phyloP scores from a whole-genome alignment of 2,113 vertebrate genomes.

The Cyprinodon brontotheroides region DNA sequence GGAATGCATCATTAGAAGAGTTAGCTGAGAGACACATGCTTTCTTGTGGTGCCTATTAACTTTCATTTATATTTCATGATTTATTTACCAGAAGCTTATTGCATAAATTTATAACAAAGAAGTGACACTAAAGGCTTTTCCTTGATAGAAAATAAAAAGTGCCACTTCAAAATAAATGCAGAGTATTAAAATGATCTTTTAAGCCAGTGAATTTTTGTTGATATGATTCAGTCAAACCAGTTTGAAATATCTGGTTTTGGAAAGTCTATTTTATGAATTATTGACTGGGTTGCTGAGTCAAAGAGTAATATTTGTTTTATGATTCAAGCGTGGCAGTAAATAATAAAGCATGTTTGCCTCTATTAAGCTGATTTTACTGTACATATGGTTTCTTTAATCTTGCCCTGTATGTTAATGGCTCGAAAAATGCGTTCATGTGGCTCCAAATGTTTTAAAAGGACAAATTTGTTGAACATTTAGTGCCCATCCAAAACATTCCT shows the following conservation, averaged over 20 bases:
- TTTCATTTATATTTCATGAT: slow-evolving; percentile 66
- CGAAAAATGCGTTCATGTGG: too few relatives aligned
- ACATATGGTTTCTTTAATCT: too few relatives aligned
- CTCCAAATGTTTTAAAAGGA: too few relatives aligned
- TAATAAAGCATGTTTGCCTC: not conserved
- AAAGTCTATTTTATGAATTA: not conserved
- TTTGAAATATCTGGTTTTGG: not conserved
- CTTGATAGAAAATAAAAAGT: slow-evolving; percentile 4
- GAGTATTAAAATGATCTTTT: slow-evolving; percentile 9
- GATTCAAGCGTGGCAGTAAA: not conserved
- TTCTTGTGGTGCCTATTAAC: slow-evolving; percentile 61
- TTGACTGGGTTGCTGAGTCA: not conserved
- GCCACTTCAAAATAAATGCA: not conserved
- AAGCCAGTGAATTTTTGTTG: not conserved
- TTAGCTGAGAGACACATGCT: slow-evolving; percentile 56
- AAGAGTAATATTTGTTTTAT: not conserved
- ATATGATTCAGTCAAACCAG: not conserved
- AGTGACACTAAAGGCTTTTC: slow-evolving; percentile 45
- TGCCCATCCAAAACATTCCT: too few relatives aligned
- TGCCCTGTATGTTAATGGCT: too few relatives aligned
- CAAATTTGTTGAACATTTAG: too few relatives aligned
- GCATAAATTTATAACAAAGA: slow-evolving; percentile 43
- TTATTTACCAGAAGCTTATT: slow-evolving; percentile 57
- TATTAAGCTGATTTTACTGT: not conserved
- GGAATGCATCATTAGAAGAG: slow-evolving; percentile 66